Evolutionary conservation across 2,888 invertebrate species (phyloP), one percentile per base, ranked within the genome.

Genomic region (Melinaea menophilus): DNA sequence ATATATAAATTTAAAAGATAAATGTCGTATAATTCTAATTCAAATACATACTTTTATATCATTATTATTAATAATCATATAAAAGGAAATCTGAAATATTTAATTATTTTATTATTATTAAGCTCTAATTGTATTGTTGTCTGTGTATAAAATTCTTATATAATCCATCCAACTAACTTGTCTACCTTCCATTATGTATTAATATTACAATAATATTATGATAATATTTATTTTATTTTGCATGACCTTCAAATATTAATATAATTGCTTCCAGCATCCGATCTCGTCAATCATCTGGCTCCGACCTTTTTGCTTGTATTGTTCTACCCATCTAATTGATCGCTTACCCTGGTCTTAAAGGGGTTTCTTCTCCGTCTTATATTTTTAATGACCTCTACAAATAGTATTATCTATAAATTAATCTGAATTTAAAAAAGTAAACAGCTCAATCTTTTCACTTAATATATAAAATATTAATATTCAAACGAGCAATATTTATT

Each of bases 271-370:
- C 54, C 46, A 22, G 9, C 46, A 56, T 54, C 51, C 34, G 59
- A 48, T 55, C 70, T 83, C 85, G 79, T 86, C 85, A 86, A 86
- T 86, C 86, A 85, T 84, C 74, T 72, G 57, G 74, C 73, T 71
- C 75, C 68, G 61, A 66, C 69, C 75, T 78, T 81, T 41, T 79
- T 78, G 75, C 71, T 67, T 55, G 77, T 70, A 75, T 84, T 85
- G 81, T 85, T 80, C 79, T 67, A 69, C 63, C 71, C 73, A 69
- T 64, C 59, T 75, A 82, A 85, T 84, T 79, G 80, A 82, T 74
- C 79, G 73, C 76, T 79, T 73, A 73, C 71, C 60, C 22, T 22
- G 67, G 58, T 68, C 41, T 41, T 68, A 77, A 81, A 79, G 79
- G 78, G 81, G 79, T 74, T 79, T 37, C 45, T 47, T 51, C 51